A percentile compares a stretch with the other conserved stretches of the same genome.
Conservation (phyloP, 2,113 vertebrate species). For the Erinaceus europaeus region DNA sequence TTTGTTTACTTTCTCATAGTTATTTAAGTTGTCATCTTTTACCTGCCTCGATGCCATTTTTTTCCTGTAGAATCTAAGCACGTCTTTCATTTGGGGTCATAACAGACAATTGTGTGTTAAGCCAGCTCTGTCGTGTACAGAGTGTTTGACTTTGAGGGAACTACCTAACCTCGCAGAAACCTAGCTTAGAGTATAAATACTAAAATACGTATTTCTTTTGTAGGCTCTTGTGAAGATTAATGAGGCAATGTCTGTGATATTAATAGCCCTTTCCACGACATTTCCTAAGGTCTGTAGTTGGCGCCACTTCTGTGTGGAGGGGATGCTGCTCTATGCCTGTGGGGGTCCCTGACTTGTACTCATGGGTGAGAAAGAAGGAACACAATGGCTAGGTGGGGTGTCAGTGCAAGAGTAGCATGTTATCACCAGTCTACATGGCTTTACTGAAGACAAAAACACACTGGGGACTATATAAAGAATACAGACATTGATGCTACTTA, state of each 20-base stretch:
- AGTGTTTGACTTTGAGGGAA: not conserved
- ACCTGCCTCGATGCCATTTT: not conserved
- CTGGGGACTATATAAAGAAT: not conserved
- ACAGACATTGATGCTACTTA: not conserved
- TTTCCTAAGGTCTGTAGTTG: not conserved
- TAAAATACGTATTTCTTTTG: not conserved
- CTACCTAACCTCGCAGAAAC: not conserved
- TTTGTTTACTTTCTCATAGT: not conserved
- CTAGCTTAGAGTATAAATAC: not conserved
- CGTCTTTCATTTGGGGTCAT: not conserved
- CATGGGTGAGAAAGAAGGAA: not conserved
- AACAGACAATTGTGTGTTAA: not conserved
- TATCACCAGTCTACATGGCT: not conserved
- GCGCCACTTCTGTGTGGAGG: rapidly evolving
- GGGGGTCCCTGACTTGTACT: not conserved
- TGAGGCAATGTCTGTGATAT: not conserved
- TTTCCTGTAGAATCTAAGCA: not conserved
- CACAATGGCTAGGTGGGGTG: rapidly evolving
- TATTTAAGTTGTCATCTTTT: not conserved
- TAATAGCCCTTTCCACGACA: not conserved
- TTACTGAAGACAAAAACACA: not conserved
- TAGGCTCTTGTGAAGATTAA: not conserved
- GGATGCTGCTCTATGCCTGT: not conserved
- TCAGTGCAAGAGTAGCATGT: not conserved
- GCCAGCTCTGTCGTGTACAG: not conserved